A percentile compares a stretch with the other conserved stretches of the same genome.
phyloP scores from a whole-genome alignment of 2,113 vertebrate genomes.

The Hymenochirus boettgeri region DNA sequence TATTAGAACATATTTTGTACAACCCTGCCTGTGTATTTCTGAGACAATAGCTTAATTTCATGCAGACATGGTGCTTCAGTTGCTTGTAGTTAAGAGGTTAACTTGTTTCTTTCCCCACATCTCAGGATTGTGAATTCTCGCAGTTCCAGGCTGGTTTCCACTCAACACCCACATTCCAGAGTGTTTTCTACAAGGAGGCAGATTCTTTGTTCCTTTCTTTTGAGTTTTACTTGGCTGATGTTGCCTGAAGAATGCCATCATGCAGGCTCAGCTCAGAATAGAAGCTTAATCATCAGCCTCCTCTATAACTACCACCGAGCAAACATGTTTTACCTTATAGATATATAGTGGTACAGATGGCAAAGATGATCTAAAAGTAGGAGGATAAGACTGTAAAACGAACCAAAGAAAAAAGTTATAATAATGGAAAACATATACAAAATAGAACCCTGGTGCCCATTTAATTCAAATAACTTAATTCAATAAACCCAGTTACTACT shows the following conservation, averaged over 20 bases:
- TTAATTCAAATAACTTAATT: too few species aligned
- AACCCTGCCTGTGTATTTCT: too few species aligned
- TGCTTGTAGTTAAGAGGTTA: constrained; percentile 10
- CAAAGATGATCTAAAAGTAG: too few species aligned
- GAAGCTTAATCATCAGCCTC: constrained; percentile 22
- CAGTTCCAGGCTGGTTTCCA: constrained; percentile 39
- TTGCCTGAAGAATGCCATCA: constrained; percentile 26
- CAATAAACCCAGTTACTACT: too few species aligned
- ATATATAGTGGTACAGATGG: not conserved
- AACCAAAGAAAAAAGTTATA: too few species aligned
- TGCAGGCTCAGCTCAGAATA: constrained; percentile 21
- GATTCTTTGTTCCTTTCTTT: constrained; percentile 34
- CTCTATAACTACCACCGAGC: not conserved
- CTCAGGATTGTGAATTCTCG: constrained; percentile 20
- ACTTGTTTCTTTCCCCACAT: constrained; percentile 11
- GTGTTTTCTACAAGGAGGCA: constrained; percentile 35
- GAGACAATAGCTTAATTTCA: too few species aligned
- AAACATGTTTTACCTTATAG: not conserved
- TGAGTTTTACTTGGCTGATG: constrained; percentile 35
- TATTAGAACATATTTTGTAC: too few species aligned
- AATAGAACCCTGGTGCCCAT: too few species aligned
- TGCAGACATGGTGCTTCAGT: too few species aligned
- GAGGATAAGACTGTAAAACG: too few species aligned
- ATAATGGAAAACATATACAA: too few species aligned
- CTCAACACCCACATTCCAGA: constrained; percentile 40